Evolutionary conservation across 2,888 invertebrate species (phyloP), one percentile per base, ranked within the genome.

Genomic region (Epistrophe eligans): DNA sequence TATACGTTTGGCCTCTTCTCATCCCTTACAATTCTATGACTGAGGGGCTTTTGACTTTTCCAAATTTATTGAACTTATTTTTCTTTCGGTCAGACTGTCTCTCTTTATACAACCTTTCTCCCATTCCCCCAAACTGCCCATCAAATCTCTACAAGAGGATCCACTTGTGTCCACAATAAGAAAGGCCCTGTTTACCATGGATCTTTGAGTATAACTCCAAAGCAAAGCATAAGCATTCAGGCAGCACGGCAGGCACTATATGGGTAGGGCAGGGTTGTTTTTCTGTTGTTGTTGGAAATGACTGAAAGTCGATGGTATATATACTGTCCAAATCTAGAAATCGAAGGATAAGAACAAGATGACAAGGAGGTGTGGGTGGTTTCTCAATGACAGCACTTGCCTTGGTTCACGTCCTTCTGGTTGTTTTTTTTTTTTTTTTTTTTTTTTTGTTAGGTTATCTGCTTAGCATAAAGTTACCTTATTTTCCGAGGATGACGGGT

Each of bases 391-490:
- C 87, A 87, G 81, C 73, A 79, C 77, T 79, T 85, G 82, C 70
- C 57, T 62, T 45, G 38, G 38, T 50, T 81, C 77, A 62, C 72
- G 72, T 40, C 55, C 81, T 64, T n/a, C 19, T 17, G 8, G 24
- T 52, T 52, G 4, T 19, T 19, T 5, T 48, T 9, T 17, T 48
- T 17, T 13, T 52, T 9, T 17, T 48, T 17, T 13, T 52, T 15
- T 0, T 32, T 38, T 40, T 77, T 66, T 77, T 62, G 60, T 38
- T 73, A 13, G 19, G 67, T 32, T 67, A 19, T 38, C 76, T 83
- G 79, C 76, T 87, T 87, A 87, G 83, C 87, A 87, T 87, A 87
- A 87, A 83, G 79, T 83, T 83, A 74, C 83, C 79, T 60, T 74
- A 87, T 71, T 79, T 80, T 24, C n/a, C 43, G 48, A 55, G 24